These are phyloP conservation scores for Parapsyche elsis DNA, from an alignment of 1,140 invertebrate genomes.

Conservation along the genomic window DNA sequence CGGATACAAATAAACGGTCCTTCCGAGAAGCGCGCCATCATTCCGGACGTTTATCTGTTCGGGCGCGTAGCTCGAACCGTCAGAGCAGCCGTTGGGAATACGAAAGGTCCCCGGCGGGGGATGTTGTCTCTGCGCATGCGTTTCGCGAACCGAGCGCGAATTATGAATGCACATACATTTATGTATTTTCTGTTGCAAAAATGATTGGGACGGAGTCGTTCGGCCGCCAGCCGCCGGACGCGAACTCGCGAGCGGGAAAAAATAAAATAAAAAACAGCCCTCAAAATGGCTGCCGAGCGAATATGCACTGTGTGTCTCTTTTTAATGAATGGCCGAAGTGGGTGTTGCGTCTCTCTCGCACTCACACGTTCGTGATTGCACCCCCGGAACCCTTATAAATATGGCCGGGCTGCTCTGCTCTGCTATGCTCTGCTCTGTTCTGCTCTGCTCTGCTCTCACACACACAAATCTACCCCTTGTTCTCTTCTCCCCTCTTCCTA, in stretches of 20 bases:
- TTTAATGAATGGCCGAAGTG: constrained; percentile 46
- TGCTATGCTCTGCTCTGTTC: too few relatives aligned
- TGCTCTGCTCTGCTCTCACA: too few relatives aligned
- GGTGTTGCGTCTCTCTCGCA: constrained; percentile 57
- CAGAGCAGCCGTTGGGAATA: not conserved
- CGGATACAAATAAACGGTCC: not conserved
- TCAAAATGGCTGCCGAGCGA: constrained; percentile 68
- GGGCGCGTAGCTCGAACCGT: not conserved
- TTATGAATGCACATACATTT: constrained; percentile 26
- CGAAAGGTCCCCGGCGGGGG: not conserved
- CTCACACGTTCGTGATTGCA: constrained; percentile 68
- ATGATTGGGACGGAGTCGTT: constrained; percentile 23
- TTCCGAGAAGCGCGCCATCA: not conserved
- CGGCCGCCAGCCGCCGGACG: constrained; percentile 18
- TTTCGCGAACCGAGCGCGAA: not conserved
- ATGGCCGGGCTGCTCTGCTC: constrained; percentile 67
- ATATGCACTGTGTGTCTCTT: constrained; percentile 60
- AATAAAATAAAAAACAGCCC: constrained; percentile 69
- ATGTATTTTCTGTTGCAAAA: constrained; percentile 15
- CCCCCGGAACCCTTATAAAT: constrained; percentile 70
- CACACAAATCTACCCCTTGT: not conserved
- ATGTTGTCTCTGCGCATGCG: not conserved
- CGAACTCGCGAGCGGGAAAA: constrained; percentile 59
- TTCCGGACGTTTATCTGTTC: too few relatives aligned
- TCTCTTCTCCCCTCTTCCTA: not conserved